phyloP scores from a whole-genome alignment of 2,888 invertebrate genomes.

The Heliconius aoede region DNA sequence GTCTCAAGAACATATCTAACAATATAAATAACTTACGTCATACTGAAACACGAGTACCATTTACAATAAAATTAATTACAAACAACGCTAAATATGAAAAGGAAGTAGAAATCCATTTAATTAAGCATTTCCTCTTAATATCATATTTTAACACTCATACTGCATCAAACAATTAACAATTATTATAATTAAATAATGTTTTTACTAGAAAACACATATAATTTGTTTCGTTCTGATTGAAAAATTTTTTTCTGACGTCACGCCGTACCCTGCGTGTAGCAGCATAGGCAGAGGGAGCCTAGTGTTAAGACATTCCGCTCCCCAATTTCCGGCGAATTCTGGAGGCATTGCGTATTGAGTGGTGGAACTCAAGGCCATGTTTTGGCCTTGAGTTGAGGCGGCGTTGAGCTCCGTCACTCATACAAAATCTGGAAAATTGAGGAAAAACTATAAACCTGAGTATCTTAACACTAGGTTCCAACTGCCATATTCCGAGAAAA shows the following conservation, averaged over 20 bases:
- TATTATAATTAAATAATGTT: no score
- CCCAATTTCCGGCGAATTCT: no score
- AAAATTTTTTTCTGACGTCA: background rate
- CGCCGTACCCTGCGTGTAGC: background rate
- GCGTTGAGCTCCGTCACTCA: background rate
- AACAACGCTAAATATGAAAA: slow-evolving; percentile 17
- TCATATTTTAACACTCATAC: background rate
- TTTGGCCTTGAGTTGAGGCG: no score
- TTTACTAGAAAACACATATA: background rate
- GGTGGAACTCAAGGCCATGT: no score
- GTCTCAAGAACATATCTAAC: no score
- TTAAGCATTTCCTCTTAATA: slow-evolving; percentile 7
- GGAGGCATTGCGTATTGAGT: no score
- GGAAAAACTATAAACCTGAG: background rate
- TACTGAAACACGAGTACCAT: background rate
- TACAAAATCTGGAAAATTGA: background rate
- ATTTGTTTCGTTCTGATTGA: background rate
- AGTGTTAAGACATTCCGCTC: background rate
- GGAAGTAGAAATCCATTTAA: slow-evolving; percentile 23
- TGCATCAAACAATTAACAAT: background rate
- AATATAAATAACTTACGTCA: no score
- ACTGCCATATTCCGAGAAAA: background rate
- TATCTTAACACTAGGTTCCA: background rate
- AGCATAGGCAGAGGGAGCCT: background rate
- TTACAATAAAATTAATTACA: slow-evolving; percentile 15